Percentiles rank a stretch among this genome's conserved stretches.
phyloP scores from a whole-genome alignment of 2,797 vertebrate species.

The Anabas testudineus region DNA sequence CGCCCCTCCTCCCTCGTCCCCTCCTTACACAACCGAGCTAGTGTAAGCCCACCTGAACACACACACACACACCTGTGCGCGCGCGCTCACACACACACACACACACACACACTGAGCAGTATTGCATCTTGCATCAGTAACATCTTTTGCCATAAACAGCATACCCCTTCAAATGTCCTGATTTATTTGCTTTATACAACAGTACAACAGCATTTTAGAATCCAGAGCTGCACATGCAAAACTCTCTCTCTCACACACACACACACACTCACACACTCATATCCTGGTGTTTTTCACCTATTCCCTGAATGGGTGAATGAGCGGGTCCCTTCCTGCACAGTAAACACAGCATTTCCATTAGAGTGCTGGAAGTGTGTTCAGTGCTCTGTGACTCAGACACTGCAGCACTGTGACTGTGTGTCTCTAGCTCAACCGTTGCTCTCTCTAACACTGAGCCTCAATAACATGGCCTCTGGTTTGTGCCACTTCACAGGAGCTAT shows the following conservation, averaged over 20 bases:
- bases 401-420: constrained; percentile 73
- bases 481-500: constrained; percentile 67
- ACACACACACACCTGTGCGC: neutral
- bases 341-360: constrained; percentile 77
- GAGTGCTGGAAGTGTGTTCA: constrained; percentile 69
- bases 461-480: constrained; percentile 68
- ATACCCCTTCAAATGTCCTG: constrained; percentile 34
- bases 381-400: constrained; percentile 81
- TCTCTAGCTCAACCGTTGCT: constrained; percentile 60
- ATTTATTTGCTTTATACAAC: constrained; percentile 56
- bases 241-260: constrained; percentile 41
- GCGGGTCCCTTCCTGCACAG: constrained; percentile 66
- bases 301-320: constrained; percentile 69
- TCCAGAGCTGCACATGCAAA: constrained; percentile 22
- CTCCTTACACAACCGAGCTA: constrained; percentile 59
- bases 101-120: constrained; percentile 26
- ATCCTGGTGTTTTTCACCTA: constrained; percentile 65
- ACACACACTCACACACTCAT: constrained; percentile 41
- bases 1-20: constrained; percentile 45
- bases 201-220: constrained; percentile 44
- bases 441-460: constrained; percentile 58
- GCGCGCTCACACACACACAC: constrained; percentile 1
- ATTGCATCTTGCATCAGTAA: constrained; percentile 56
- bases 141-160: constrained; percentile 37
- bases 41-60: constrained; percentile 63